phyloP scores from a whole-genome alignment of 2,888 invertebrate species.

The Chalcis sispes region DNA sequence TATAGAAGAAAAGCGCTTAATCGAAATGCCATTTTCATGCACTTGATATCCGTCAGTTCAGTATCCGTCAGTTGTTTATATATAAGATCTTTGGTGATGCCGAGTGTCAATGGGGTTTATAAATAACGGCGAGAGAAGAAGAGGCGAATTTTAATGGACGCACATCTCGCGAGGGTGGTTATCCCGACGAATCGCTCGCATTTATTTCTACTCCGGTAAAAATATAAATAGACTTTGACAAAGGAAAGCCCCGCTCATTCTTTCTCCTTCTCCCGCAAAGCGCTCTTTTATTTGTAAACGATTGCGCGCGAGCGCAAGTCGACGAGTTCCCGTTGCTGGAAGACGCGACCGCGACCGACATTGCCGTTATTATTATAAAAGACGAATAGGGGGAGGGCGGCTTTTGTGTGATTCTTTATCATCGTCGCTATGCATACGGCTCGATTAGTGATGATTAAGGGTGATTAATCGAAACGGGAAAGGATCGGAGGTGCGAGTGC shows the following conservation, averaged over 20 bases:
- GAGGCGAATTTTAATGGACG: conserved; percentile 30
- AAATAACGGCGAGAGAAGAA: conserved; percentile 10
- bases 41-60: background rate
- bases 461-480: too few species aligned
- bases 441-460: background rate
- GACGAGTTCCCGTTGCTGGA: background rate
- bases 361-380: background rate
- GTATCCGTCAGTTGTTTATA: background rate
- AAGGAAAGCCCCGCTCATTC: too few species aligned
- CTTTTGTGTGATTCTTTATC: background rate
- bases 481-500: too few species aligned
- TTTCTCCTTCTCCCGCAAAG: too few species aligned
- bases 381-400: background rate
- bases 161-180: conserved; percentile 31
- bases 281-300: too few species aligned
- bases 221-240: conserved; percentile 56
- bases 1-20: too few species aligned
- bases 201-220: conserved; percentile 51
- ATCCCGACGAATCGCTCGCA: conserved; percentile 29
- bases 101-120: conserved; percentile 40
- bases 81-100: conserved; percentile 14
- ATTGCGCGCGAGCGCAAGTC: conserved; percentile 1
- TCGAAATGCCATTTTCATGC: too few species aligned
- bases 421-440: background rate
- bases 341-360: background rate